Conservation (phyloP, 2,888 invertebrate genomes). For the Ditylenchus weischeri region DNA sequence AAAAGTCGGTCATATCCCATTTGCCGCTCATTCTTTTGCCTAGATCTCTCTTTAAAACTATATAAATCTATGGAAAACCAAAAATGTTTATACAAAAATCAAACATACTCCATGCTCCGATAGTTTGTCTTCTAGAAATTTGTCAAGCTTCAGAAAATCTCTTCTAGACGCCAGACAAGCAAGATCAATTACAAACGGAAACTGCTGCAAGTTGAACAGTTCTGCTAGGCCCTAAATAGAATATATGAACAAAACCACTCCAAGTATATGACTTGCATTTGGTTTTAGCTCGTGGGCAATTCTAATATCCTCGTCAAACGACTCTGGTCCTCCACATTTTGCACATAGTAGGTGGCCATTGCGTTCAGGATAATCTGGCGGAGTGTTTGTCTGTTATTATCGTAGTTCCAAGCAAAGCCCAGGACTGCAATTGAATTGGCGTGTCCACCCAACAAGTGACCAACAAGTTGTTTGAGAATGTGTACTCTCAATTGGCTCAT, state of each 20-base stretch:
- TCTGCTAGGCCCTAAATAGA: slow-evolving; percentile 9
- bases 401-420: slow-evolving; percentile 79
- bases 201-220: slow-evolving; percentile 77
- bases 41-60: too few species aligned
- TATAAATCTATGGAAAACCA: background rate
- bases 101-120: slow-evolving; percentile 77
- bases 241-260: background rate
- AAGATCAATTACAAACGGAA: slow-evolving; percentile 90
- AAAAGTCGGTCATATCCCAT: too few species aligned
- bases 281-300: slow-evolving; percentile 55
- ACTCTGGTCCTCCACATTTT: slow-evolving; percentile 71
- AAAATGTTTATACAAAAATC: background rate
- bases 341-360: slow-evolving; percentile 31
- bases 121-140: slow-evolving; percentile 96
- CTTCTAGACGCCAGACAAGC: slow-evolving; percentile 93
- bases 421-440: slow-evolving; percentile 93
- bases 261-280: slow-evolving; percentile 59
- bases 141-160: slow-evolving; percentile 94
- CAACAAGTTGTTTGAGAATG: slow-evolving; percentile 79
- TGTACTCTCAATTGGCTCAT: slow-evolving; percentile 71
- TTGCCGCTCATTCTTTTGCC: too few species aligned
- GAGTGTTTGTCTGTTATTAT: slow-evolving; percentile 14
- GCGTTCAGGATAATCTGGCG: slow-evolving; percentile 24
- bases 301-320: slow-evolving; percentile 85
- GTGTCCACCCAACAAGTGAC: slow-evolving; percentile 90